Evolutionary conservation across 2,797 vertebrate species (phyloP).

Genomic region (Artibeus lituratus): DNA sequence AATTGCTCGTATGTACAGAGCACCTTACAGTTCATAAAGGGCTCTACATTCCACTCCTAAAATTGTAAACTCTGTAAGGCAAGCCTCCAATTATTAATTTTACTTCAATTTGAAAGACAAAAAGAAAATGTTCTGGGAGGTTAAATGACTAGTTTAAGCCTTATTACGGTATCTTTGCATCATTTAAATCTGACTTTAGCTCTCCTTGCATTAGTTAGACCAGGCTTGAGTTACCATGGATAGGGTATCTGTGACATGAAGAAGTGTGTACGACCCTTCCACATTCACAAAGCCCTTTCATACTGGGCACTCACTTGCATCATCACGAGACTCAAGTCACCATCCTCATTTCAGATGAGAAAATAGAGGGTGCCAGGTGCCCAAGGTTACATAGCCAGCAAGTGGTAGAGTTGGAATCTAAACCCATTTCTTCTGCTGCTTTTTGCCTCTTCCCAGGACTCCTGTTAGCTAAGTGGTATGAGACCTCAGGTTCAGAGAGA

Average conservation of each 20-base stretch:
- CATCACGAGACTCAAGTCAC: neutral
- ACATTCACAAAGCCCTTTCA: neutral
- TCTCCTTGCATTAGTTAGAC: neutral
- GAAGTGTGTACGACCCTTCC: neutral
- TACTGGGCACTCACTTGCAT: neutral
- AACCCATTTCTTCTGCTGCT: neutral
- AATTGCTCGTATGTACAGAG: constrained; percentile 69
- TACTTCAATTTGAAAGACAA: constrained; percentile 1
- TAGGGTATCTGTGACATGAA: neutral
- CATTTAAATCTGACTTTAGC: neutral
- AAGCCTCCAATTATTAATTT: constrained; percentile 28
- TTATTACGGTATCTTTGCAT: neutral
- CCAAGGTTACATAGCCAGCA: neutral
- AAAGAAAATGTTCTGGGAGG: neutral
- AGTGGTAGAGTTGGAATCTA: neutral
- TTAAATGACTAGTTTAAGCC: neutral
- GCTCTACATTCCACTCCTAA: neutral
- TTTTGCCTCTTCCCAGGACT: neutral
- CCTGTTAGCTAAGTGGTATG: neutral
- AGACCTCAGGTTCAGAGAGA: neutral
- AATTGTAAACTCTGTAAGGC: constrained; percentile 19
- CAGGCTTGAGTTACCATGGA: neutral
- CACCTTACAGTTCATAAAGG: constrained; percentile 60
- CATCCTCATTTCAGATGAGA: neutral
- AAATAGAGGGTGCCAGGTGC: neutral